Evolutionary conservation across 2,888 invertebrate genomes (phyloP), one percentile per base, ranked within the genome.

Genomic region (Dicycla oo): DNA sequence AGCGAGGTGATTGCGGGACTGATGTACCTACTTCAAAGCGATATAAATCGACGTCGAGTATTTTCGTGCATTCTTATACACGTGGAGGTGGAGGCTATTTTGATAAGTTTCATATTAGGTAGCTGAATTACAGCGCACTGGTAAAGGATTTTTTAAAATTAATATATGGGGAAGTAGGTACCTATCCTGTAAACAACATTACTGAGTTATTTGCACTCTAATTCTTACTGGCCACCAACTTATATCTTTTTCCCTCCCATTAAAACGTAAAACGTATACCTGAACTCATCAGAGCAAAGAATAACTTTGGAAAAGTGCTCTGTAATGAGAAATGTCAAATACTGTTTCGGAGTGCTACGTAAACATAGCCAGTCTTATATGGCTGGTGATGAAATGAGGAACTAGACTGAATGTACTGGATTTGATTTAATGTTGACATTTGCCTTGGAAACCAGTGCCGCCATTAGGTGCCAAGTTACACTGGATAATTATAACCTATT

Each of bases 351-450:
- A 43, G 26, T 20, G 23, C 20, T 26, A 26, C 26, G 8, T 60
- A 45, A 23, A 23, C n/a, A 40, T 18, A 23, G 18, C 54, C 54
- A 69, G 38, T 34, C 23, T 56, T 20, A 57, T 34, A 26, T 77
- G 38, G 38, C 30, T 13, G 23, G 15, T 51, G 30, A 38, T 13
- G 15, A 45, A 77, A 58, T 77, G n/a, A 54, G 60, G 72, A 78
- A 61, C 45, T n/a, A 38, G 6, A 18, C 11, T 45, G 1, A 45
- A 43, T 63, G 38, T 30, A 20, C 47, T 69, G 40, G 20, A 15
- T 71, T n/a, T 78, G 72, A 74, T 74, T 72, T 78, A 74, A 40
- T 49, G 72, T 56, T 38, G 79, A 43, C 71, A 74, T 78, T 74
- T 71, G 47, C n/a, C 30, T 54, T 70, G 53, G 58, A 40, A 40